Evolutionary conservation across 2,888 invertebrate genomes (phyloP), one percentile per base, ranked within the genome.

Genomic region (Eupithecia dodoneata): DNA sequence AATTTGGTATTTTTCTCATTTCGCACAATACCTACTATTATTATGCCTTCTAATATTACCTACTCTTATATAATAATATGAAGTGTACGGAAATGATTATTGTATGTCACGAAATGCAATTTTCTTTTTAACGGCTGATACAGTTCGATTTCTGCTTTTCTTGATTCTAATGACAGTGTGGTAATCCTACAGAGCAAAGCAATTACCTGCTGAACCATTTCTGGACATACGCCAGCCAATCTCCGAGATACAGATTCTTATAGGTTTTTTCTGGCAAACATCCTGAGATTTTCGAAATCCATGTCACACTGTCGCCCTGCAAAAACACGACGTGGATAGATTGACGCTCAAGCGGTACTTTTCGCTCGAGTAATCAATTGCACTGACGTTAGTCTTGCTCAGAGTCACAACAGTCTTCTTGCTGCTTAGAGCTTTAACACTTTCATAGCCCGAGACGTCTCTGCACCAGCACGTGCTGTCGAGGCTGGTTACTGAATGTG

Each of bases 321-420:
- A 78, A 78, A 76, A 78, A 78, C 76, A 70, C 67, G 78, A 78
- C 76, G 76, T 41, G 44, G 73, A 78, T 76, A 69, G 75, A 78
- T 78, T 74, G 78, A 78, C 73, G 78, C 69, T 74, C 55, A 59
- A 18, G 55, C 55, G 3, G 76, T 30, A 76, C 18, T 59, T 18
- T 13, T 59, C 18, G 55, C 55, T 59, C 55, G 55, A 59, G 55
- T 18, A 59, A 78, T 78, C 78, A 78, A 76, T 78, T 74, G 67
- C 66, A 73, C 73, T 75, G 76, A 72, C 74, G 75, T 65, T 59
- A 71, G 41, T 15, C 42, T 71, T 41, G 59, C 74, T 67, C 67
- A 74, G 42, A 42, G 65, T n/a, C 12, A 13, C 9, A 59, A 59
- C 9, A 59, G 55, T 9, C n/a, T 18, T 9, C 55, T 52, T 59